phyloP scores from a whole-genome alignment of 2,888 invertebrate species.

The Himalopsyche japonica region DNA sequence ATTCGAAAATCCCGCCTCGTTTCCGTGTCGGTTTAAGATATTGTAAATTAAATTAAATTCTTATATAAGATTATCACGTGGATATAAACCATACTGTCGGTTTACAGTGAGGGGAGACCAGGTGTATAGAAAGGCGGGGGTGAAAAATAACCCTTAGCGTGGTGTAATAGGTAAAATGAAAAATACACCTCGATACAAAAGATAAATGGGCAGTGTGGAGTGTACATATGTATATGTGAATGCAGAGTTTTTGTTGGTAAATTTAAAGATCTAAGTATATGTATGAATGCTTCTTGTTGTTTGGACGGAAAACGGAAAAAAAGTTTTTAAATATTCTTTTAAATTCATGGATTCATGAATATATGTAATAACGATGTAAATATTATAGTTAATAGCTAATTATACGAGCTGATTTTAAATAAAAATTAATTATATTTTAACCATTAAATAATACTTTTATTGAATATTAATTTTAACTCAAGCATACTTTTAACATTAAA shows the following conservation, averaged over 20 bases:
- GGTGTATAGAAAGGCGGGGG: conserved; percentile 5
- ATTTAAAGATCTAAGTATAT: background rate
- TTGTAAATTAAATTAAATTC: conserved; percentile 59
- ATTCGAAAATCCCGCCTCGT: background rate
- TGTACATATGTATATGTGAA: background rate
- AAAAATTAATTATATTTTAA: too few species aligned
- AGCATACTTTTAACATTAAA: too few species aligned
- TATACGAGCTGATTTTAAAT: too few species aligned
- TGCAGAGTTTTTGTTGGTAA: background rate
- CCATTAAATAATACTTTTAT: too few species aligned
- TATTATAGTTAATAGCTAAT: too few species aligned
- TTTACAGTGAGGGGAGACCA: conserved; percentile 5
- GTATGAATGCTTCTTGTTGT: too few species aligned
- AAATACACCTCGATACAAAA: conserved; percentile 38
- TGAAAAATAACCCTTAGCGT: conserved; percentile 21
- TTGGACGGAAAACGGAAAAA: too few species aligned
- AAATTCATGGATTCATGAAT: too few species aligned
- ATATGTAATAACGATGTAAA: too few species aligned
- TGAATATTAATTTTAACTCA: too few species aligned
- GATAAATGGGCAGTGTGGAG: conserved; percentile 35
- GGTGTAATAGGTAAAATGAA: conserved; percentile 40
- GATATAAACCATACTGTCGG: conserved; percentile 45
- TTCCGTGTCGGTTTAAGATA: background rate
- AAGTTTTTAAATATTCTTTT: too few species aligned
- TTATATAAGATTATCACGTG: conserved; percentile 62